Evolutionary conservation across 1,140 invertebrate genomes (phyloP), one percentile per base, ranked within the genome.

Genomic region (Drosophila ogumai): DNA sequence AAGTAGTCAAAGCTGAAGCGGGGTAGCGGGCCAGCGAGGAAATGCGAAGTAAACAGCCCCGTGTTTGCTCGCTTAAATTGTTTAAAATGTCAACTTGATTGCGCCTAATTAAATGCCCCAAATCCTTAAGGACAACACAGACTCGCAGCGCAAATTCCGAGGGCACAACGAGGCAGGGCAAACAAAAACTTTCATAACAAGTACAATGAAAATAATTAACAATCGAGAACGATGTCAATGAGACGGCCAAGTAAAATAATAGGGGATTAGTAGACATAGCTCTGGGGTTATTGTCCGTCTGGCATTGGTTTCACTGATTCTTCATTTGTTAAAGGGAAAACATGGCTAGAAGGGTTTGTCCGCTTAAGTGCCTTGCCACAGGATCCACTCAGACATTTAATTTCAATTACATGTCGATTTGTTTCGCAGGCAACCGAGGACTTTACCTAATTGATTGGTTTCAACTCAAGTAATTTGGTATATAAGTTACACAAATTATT

Each of bases 31-130:
- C 25, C 15, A 31, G 25, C 13, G 15, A n/a, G 31, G 28, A 28
- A 57, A 47, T n/a, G 54, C 22, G 32, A 40, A 41, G 67, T 58
- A 63, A 57, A 50, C 44, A 55, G 44, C 28, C 34, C 58, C 68
- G 66, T 90, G 78, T 85, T 80, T 90, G 81, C 81, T 75, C 75
- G 86, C 75, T 90, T 90, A 90, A 90, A 90, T 90, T 90, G 85
- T 90, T 90, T 90, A 90, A 85, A 90, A 90, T 90, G 85, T 90
- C 86, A 90, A 90, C 79, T 90, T 90, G 69, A 90, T 88, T 88
- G 85, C 78, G 81, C 85, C 80, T 90, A 90, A 90, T 90, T 90
- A 86, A 90, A 90, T 90, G 85, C 86, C 74, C 74, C 55, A 81
- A 90, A 90, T 90, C 85, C 86, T 90, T 64, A 79, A 90, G 78